Conservation (phyloP, 2,888 invertebrate species). For the Ferdinandea cuprea region DNA sequence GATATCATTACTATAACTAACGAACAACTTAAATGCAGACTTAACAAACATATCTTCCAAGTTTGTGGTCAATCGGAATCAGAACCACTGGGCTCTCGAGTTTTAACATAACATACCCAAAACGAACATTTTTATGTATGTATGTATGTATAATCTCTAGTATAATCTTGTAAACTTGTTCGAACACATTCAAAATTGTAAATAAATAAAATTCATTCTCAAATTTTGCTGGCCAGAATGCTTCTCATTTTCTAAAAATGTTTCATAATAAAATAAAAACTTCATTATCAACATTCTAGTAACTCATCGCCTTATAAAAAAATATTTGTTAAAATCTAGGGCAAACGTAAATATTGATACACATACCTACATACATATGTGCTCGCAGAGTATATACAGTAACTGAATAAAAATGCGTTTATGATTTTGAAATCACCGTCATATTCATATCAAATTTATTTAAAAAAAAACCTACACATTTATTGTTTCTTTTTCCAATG, state of each 20-base stretch:
- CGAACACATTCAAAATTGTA: too few relatives aligned
- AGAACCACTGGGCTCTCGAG: too few relatives aligned
- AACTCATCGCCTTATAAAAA: slow-evolving; percentile 11
- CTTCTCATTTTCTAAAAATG: not conserved
- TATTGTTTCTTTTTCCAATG: slow-evolving; percentile 22
- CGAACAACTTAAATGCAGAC: too few relatives aligned
- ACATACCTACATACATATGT: slow-evolving; percentile 8
- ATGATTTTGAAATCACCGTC: slow-evolving; percentile 53
- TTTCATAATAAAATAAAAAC: not conserved
- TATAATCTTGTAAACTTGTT: too few relatives aligned
- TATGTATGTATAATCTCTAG: too few relatives aligned
- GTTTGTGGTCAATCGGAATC: too few relatives aligned
- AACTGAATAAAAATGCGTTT: slow-evolving; percentile 53
- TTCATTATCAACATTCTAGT: not conserved
- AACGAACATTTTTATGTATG: too few relatives aligned
- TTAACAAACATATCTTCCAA: too few relatives aligned
- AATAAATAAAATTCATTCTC: too few relatives aligned
- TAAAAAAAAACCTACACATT: slow-evolving; percentile 13
- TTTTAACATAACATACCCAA: too few relatives aligned
- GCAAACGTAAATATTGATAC: slow-evolving; percentile 20
- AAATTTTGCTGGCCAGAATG: too few relatives aligned
- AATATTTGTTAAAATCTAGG: slow-evolving; percentile 39
- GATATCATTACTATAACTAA: too few relatives aligned
- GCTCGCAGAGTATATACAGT: not conserved
- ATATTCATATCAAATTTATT: slow-evolving; percentile 23